Evolutionary conservation across 2,113 vertebrate genomes (phyloP).

Genomic region (Pampusana beccarii): DNA sequence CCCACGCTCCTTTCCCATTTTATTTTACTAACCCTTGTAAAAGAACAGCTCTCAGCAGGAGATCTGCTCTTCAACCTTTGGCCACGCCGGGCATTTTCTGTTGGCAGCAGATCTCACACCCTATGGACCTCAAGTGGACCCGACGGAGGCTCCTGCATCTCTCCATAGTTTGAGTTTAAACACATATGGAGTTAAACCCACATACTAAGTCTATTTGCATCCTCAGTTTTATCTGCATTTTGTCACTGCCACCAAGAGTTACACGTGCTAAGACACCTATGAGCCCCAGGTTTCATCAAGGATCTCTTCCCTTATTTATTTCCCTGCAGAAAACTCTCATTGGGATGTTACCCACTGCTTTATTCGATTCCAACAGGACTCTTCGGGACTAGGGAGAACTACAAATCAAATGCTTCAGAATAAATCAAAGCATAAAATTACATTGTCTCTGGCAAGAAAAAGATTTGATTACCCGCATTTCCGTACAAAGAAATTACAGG

Average conservation of each 20-base stretch:
- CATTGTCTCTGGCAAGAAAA: constrained; percentile 40
- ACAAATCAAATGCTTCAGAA: constrained; percentile 2
- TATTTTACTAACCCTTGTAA: not conserved
- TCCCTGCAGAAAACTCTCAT: not conserved
- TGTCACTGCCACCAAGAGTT: not conserved
- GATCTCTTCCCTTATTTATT: not conserved
- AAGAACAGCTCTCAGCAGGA: not conserved
- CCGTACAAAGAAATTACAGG: constrained; percentile 24
- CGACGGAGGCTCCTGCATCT: not conserved
- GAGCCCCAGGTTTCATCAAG: not conserved
- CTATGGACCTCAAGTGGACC: rapidly evolving
- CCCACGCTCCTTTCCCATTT: not conserved
- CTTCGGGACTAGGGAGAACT: not conserved
- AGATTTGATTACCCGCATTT: constrained; percentile 51
- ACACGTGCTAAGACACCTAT: not conserved
- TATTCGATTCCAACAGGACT: constrained; percentile 27
- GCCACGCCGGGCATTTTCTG: not conserved
- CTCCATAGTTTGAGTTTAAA: not conserved
- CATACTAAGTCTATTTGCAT: not conserved
- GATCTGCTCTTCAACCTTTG: not conserved
- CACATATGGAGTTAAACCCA: not conserved
- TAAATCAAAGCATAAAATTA: constrained; percentile 58
- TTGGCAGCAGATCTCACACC: not conserved
- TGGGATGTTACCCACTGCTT: not conserved
- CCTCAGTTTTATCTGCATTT: not conserved